Percentiles rank a stretch among this genome's conserved stretches.
Conservation (phyloP, 2,113 vertebrate genomes). For the Gallinago paraguaiae region DNA sequence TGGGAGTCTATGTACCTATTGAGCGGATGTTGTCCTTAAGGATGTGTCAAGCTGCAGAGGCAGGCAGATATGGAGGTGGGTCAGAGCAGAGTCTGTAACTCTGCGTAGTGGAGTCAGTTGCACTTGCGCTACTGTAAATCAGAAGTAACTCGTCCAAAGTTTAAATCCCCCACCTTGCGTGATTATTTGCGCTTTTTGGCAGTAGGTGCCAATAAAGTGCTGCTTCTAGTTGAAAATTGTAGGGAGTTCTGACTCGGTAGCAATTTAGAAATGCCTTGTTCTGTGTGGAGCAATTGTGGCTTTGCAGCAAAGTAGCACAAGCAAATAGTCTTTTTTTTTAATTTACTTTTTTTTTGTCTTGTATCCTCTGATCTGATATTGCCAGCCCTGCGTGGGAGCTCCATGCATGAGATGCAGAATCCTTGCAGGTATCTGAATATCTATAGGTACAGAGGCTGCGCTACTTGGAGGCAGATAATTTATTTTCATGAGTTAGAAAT, state of each 20-base stretch:
- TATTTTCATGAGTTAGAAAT: neutral
- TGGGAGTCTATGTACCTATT: neutral
- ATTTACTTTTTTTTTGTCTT: neutral
- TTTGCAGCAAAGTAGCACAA: neutral
- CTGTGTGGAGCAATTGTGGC: neutral
- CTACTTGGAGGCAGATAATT: neutral
- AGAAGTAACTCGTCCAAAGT: neutral
- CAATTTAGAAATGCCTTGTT: neutral
- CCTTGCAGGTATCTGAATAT: rapidly evolving
- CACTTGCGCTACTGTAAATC: neutral
- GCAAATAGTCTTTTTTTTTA: neutral
- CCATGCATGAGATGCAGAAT: neutral
- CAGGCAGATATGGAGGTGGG: neutral
- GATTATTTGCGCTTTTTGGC: neutral
- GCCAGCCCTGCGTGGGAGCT: neutral
- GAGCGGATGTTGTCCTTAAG: neutral
- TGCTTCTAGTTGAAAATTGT: neutral
- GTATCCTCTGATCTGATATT: neutral
- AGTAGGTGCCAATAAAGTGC: neutral
- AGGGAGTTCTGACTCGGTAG: neutral
- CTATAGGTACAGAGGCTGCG: neutral
- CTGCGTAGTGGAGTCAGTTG: neutral
- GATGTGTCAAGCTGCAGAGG: neutral
- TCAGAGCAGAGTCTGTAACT: neutral
- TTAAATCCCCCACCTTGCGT: rapidly evolving